phyloP scores from a whole-genome alignment of 2,797 vertebrate species.

The Cuculus canorus region DNA sequence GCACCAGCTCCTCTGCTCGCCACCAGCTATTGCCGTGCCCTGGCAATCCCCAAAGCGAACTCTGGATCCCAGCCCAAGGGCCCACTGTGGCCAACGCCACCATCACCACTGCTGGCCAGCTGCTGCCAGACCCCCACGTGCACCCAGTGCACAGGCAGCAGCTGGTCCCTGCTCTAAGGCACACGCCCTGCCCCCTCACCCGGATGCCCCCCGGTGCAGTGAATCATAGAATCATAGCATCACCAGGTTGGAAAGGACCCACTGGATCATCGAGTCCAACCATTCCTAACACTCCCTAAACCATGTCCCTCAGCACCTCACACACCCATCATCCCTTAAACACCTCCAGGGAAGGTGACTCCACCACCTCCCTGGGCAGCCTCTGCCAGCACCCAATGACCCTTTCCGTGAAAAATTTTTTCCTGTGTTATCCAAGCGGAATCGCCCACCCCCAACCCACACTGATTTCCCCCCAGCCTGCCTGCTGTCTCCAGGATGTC shows the following conservation, averaged over 20 bases:
- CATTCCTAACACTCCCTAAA: too few relatives aligned
- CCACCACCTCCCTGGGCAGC: too few relatives aligned
- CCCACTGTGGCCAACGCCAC: background rate
- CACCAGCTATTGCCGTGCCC: background rate
- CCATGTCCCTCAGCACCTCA: too few relatives aligned
- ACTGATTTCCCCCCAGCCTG: background rate
- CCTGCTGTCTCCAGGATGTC: background rate
- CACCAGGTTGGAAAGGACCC: too few relatives aligned
- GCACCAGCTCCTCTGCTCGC: background rate
- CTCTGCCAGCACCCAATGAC: too few relatives aligned
- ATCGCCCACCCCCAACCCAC: background rate
- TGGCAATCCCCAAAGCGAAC: fast-evolving
- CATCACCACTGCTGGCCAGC: background rate
- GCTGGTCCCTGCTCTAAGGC: background rate
- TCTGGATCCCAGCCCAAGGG: background rate
- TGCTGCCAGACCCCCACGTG: background rate
- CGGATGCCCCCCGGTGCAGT: fast-evolving
- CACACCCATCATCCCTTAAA: too few relatives aligned
- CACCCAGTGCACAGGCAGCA: background rate
- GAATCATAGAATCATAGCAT: too few relatives aligned
- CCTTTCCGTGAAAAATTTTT: too few relatives aligned
- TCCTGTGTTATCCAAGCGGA: background rate
- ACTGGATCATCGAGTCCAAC: too few relatives aligned
- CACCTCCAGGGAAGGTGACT: too few relatives aligned
- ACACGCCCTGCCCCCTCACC: background rate